Conservation (phyloP, 1,140 invertebrate species). For the Caenorhabditis tropicalis region DNA sequence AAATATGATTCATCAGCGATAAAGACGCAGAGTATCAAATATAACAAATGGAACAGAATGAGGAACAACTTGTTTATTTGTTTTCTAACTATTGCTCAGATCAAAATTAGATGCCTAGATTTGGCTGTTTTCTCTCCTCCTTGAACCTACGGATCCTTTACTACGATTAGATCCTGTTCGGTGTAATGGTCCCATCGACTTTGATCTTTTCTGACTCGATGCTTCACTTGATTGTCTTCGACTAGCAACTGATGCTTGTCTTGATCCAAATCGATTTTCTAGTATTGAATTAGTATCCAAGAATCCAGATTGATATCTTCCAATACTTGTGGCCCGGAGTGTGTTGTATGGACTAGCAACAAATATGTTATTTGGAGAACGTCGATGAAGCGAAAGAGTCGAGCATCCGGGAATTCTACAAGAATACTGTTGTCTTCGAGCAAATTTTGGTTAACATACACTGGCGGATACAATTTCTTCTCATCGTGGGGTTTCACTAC, state of each 20-base stretch:
- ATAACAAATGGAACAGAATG: background rate
- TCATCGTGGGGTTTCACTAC: conserved; percentile 67
- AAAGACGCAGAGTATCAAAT: conserved; percentile 44
- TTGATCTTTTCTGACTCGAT: conserved; percentile 58
- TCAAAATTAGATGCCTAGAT: conserved; percentile 18
- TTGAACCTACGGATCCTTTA: conserved; percentile 9
- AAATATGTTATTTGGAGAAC: conserved; percentile 61
- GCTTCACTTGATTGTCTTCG: conserved; percentile 58
- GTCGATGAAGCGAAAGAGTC: conserved; percentile 68
- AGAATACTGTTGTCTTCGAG: no score
- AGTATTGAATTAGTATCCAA: conserved; percentile 5
- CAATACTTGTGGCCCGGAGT: conserved; percentile 64
- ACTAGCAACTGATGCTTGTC: conserved; percentile 37
- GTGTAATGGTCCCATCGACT: conserved; percentile 61
- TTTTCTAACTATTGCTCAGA: background rate
- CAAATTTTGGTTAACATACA: conserved; percentile 61
- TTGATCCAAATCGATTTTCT: conserved; percentile 22
- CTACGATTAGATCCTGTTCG: conserved; percentile 54
- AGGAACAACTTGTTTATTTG: conserved; percentile 39
- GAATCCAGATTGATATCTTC: conserved; percentile 59
- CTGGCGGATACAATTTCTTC: conserved; percentile 70
- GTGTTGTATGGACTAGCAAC: conserved; percentile 71
- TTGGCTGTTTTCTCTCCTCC: conserved; percentile 57
- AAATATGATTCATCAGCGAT: conserved; percentile 43
- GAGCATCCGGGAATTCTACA: conserved; percentile 71